Evolutionary conservation across 2,888 invertebrate genomes (phyloP).

Genomic region (Trachelus iudaicus): DNA sequence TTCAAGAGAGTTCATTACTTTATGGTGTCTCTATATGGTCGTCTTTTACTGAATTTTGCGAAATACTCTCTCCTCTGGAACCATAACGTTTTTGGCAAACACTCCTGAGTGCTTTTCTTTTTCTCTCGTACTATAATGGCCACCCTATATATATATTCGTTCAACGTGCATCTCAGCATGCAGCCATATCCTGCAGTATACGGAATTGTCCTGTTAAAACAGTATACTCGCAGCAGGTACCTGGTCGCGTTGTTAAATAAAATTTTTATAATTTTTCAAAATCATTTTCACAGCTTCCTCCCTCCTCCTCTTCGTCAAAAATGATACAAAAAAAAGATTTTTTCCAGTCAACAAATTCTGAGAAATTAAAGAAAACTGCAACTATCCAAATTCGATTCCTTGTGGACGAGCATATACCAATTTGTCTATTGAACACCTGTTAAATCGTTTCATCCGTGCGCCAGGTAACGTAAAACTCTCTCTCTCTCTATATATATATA

Average conservation of each 20-base stretch:
- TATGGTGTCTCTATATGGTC: not conserved
- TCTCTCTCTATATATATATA: too few species aligned
- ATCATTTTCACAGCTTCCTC: not conserved
- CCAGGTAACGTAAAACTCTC: not conserved
- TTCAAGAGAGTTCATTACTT: not conserved
- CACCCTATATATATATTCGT: not conserved
- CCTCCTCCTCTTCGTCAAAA: too few species aligned
- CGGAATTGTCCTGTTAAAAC: not conserved
- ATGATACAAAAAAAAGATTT: too few species aligned
- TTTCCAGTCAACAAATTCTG: not conserved
- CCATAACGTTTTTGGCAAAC: slow-evolving; percentile 6
- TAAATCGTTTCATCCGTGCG: slow-evolving; percentile 37
- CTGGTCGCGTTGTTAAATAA: not conserved
- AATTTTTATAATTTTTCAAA: not conserved
- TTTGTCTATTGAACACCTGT: slow-evolving; percentile 26
- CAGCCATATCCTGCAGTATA: not conserved
- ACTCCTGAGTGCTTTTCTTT: too few species aligned
- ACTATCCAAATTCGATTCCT: not conserved
- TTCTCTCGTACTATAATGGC: not conserved
- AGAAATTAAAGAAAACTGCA: not conserved
- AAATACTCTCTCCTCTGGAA: not conserved
- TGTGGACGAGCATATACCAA: not conserved
- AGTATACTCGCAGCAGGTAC: not conserved
- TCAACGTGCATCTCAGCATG: not conserved
- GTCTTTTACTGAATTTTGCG: not conserved